Conservation (phyloP, 1,140 invertebrate genomes). For the Zaprionus taronus region DNA sequence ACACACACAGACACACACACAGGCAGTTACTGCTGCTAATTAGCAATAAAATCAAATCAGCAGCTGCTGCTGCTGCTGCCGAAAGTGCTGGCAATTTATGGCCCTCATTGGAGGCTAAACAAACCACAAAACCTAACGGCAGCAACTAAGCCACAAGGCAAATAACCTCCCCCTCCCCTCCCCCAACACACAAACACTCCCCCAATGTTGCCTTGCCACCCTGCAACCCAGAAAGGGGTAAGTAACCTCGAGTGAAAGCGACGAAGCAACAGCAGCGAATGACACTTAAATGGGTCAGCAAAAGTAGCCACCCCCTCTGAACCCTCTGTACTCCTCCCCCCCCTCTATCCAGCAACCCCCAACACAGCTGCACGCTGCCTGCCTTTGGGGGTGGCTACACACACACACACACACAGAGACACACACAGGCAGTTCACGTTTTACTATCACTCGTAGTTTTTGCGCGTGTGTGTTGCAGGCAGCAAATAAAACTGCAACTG, state of each 20-base stretch:
- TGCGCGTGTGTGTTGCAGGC: slow-evolving; percentile 33
- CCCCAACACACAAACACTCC: background rate
- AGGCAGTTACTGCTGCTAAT: background rate
- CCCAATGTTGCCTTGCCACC: background rate
- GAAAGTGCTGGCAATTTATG: slow-evolving; percentile 62
- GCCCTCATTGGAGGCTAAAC: slow-evolving; percentile 18
- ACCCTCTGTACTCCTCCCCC: background rate
- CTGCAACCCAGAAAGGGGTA: slow-evolving; percentile 54
- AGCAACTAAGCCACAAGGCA: slow-evolving; percentile 46
- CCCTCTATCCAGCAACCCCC: background rate
- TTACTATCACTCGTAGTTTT: slow-evolving; percentile 78
- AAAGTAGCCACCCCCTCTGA: slow-evolving; percentile 53
- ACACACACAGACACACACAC: too few relatives aligned
- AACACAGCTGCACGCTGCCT: background rate
- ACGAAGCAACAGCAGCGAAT: slow-evolving; percentile 57
- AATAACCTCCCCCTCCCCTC: slow-evolving; percentile 8
- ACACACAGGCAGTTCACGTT: slow-evolving; percentile 40
- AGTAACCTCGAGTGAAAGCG: slow-evolving; percentile 80
- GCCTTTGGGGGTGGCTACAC: slow-evolving; percentile 12
- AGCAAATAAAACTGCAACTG: slow-evolving; percentile 45
- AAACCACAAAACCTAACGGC: slow-evolving; percentile 26
- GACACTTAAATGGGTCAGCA: slow-evolving; percentile 81
- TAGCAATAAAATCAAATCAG: slow-evolving; percentile 34
- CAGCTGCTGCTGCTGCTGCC: slow-evolving; percentile 17
- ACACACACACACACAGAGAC: slow-evolving; percentile 28